phyloP scores from a whole-genome alignment of 2,113 vertebrate species.

The Bubo scandiacus region DNA sequence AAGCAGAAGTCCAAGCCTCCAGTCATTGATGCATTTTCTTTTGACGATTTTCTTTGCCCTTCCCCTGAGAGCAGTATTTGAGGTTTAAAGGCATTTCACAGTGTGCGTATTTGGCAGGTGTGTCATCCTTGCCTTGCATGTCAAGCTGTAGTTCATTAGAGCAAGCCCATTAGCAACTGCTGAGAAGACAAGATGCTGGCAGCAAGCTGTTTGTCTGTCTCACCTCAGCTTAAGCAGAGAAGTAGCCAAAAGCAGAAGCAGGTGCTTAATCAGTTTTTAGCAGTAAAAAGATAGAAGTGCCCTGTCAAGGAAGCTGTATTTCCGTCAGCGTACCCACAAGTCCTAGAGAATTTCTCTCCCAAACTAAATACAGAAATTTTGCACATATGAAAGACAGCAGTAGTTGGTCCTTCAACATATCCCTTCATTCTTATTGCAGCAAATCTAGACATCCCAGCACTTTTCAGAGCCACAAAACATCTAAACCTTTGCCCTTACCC shows the following conservation, averaged over 20 bases:
- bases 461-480: background rate
- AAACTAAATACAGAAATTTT: background rate
- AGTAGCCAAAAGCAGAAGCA: background rate
- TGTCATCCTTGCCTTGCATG: background rate
- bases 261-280: background rate
- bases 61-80: background rate
- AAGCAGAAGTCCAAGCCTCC: background rate
- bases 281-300: background rate
- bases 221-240: background rate
- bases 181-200: background rate
- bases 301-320: background rate
- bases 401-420: background rate
- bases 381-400: background rate
- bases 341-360: background rate
- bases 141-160: background rate
- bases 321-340: background rate
- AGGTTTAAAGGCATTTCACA: background rate
- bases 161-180: background rate
- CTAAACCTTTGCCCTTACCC: background rate
- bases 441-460: background rate
- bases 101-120: background rate
- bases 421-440: background rate
- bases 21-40: rapidly evolving
- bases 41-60: background rate
- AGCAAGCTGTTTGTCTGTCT: background rate